Conservation (phyloP, 2,888 invertebrate genomes). For the Tenthredo livida region DNA sequence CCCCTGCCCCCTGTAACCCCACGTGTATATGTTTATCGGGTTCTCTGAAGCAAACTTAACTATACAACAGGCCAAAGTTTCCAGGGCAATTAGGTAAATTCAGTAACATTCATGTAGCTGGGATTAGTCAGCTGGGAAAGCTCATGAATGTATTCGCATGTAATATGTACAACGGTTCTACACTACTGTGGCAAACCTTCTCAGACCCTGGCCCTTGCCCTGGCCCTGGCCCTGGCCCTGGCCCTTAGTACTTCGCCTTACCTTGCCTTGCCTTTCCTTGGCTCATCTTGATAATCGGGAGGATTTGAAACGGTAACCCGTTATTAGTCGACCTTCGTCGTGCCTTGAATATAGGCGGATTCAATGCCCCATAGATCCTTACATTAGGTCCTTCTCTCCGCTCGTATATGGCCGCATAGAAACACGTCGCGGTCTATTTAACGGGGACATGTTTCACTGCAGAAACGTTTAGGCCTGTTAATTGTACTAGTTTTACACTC, state of each 20-base stretch:
- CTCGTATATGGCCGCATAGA: neutral
- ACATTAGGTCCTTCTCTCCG: neutral
- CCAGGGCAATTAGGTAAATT: conserved; percentile 53
- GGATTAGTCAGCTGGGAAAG: conserved; percentile 53
- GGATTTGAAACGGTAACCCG: conserved; percentile 48
- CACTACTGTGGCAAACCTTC: neutral
- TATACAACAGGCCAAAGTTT: conserved; percentile 32
- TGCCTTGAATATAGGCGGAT: conserved; percentile 22
- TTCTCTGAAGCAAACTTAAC: conserved; percentile 9
- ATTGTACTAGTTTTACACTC: neutral
- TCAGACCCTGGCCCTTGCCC: neutral
- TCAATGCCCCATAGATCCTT: neutral
- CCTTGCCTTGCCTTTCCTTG: conserved; percentile 8
- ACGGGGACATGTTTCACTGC: neutral
- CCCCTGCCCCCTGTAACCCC: neutral
- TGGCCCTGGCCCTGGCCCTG: neutral
- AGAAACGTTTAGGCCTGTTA: neutral
- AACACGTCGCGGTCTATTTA: neutral
- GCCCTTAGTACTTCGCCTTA: neutral
- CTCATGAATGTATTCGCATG: conserved; percentile 54
- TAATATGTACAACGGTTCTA: conserved; percentile 37
- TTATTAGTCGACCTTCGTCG: conserved; percentile 41
- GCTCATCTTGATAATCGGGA: conserved; percentile 49
- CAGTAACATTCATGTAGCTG: conserved; percentile 37
- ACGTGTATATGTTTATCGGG: conserved; percentile 1